Base-by-base conservation (phyloP, 2,113 vertebrate species). In the Lepus timidus region DNA sequence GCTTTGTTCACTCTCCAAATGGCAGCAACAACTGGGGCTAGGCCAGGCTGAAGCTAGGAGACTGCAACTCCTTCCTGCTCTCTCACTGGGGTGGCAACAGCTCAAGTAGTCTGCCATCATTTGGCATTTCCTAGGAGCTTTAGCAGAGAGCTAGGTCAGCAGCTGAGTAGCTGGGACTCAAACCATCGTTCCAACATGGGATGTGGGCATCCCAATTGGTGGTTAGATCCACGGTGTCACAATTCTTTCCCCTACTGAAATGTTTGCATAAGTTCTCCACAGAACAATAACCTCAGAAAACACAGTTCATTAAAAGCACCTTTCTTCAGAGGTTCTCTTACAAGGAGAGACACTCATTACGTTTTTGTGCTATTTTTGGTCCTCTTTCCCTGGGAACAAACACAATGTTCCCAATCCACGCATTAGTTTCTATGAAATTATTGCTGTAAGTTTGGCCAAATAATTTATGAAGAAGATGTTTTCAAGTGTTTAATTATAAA, bases 401-500 rank as follows among this genome's bases (percentile, higher is more conserved):
- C 3, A 33, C 1, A 52, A 23, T 85, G 75, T 93, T 95, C 11
- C 87, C 70, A 90, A 91, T 91, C 25, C 51, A n/a, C 78, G 90
- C 16, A 65, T 90, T 83, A 95, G 29, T 80, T 93, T 91, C 70
- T 79, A 9, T 85, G 74, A 84, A 96, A 76, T 51, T 95, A 71
- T 81, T 96, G 39, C 85, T 73, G 0, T 44, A 81, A 81, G 76
- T 84, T 80, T 27, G 55, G 61, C 74, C 64, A 96, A 96, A 95
- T 98, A 97, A 97, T 95, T 95, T 96, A 95, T 86, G 81, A 81
- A 67, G 96, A 94, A 94, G 67, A 95, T 94, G 85, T 82, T 98
- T 97, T 96, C 95, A 97, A 96, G 80, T 97, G 71, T 96, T 98
- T 98, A 98, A 98, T 97, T 97, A 67, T 52, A 98, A 98, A 95